phyloP scores from a whole-genome alignment of 2,888 invertebrate species.

The Serrognathus titanus region DNA sequence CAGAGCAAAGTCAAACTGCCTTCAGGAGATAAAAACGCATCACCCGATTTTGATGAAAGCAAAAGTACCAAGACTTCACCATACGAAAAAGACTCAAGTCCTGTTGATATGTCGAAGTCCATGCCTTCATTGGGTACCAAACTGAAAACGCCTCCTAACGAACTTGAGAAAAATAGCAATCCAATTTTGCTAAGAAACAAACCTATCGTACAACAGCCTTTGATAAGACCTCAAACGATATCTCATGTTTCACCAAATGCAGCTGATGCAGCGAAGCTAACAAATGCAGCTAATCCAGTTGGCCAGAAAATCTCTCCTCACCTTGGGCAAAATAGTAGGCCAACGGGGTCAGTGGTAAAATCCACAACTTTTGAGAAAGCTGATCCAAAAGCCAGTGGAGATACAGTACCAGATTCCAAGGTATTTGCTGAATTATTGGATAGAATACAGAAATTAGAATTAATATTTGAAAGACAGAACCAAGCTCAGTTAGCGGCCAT shows the following conservation, averaged over 20 bases:
- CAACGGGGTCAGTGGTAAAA: constrained; percentile 11
- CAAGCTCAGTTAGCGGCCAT: constrained; percentile 59
- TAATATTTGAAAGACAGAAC: constrained; percentile 57
- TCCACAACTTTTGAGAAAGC: constrained; percentile 19
- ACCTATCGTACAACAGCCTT: constrained; percentile 22
- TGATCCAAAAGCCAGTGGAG: constrained; percentile 10
- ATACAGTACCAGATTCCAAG: constrained; percentile 24
- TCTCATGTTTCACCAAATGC: constrained; percentile 22
- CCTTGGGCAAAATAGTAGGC: constrained; percentile 10
- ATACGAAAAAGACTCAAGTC: constrained; percentile 23
- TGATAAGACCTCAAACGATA: constrained; percentile 28
- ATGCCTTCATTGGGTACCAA: constrained; percentile 29
- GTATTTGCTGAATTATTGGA: constrained; percentile 44
- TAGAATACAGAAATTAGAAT: constrained; percentile 57
- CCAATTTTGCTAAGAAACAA: constrained; percentile 27
- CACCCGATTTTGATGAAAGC: constrained; percentile 15
- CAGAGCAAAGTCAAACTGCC: constrained; percentile 35
- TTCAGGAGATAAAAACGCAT: constrained; percentile 41
- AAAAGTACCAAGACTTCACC: constrained; percentile 15
- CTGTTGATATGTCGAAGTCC: constrained; percentile 36
- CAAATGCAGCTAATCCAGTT: constrained; percentile 4
- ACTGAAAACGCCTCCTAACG: constrained; percentile 37
- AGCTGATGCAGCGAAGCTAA: constrained; percentile 9
- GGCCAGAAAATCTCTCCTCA: constrained; percentile 9
- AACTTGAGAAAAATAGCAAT: constrained; percentile 32